phyloP scores from a whole-genome alignment of 2,888 invertebrate genomes.

The Pherbina coryleti region DNA sequence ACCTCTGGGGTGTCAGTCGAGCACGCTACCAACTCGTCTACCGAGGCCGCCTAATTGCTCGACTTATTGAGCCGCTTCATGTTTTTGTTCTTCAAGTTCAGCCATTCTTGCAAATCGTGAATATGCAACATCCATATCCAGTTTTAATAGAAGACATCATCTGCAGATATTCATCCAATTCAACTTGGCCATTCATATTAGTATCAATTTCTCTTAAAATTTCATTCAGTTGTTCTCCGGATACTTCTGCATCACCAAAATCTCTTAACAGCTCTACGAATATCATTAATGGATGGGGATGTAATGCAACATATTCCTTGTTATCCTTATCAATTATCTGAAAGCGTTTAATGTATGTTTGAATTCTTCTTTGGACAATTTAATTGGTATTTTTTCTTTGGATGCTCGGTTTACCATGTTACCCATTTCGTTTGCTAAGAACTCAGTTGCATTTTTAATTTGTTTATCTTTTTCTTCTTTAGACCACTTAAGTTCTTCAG shows the following conservation, averaged over 20 bases:
- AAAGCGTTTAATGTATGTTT: conserved; percentile 94
- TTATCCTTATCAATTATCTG: conserved; percentile 94
- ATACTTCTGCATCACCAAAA: conserved; percentile 84
- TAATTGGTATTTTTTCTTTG: conserved; percentile 89
- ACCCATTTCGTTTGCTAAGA: conserved; percentile 96
- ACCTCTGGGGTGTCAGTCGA: too few relatives aligned
- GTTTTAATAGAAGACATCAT: too few relatives aligned
- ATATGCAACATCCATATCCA: too few relatives aligned
- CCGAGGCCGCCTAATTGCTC: too few relatives aligned
- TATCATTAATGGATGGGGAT: conserved; percentile 97
- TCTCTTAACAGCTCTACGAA: conserved; percentile 94
- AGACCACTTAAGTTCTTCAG: conserved; percentile 93
- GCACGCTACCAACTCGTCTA: too few relatives aligned
- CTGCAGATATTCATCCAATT: conserved; percentile 99
- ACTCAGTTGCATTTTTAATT: conserved; percentile 83
- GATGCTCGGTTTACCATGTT: conserved; percentile 90
- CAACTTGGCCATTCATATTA: conserved; percentile 99
- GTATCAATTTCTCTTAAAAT: conserved; percentile 98
- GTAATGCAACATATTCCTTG: conserved; percentile 99
- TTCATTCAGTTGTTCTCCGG: conserved; percentile 95
- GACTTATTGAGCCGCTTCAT: too few relatives aligned
- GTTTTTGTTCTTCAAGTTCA: too few relatives aligned
- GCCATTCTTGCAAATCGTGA: too few relatives aligned
- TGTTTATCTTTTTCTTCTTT: conserved; percentile 84
- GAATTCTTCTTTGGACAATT: conserved; percentile 94